Evolutionary conservation across 2,888 invertebrate genomes (phyloP).

Genomic region (Geophilus truncorum): DNA sequence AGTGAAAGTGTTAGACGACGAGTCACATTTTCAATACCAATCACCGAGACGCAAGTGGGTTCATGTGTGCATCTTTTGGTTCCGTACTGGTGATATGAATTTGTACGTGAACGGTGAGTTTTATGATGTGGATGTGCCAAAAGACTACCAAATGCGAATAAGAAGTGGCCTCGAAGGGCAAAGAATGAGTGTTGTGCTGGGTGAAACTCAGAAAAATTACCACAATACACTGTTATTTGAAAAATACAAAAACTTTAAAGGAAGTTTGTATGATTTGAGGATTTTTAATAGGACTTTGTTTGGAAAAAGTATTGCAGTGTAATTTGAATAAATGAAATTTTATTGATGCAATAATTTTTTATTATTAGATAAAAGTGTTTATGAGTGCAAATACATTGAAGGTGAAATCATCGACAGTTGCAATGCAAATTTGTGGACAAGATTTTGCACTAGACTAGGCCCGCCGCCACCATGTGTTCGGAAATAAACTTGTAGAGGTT

Average conservation of each 20-base stretch:
- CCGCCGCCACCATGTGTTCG: not conserved
- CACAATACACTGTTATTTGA: no score
- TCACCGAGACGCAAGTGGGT: not conserved
- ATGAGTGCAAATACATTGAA: not conserved
- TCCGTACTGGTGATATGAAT: not conserved
- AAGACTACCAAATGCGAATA: not conserved
- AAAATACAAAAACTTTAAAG: not conserved
- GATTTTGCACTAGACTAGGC: not conserved
- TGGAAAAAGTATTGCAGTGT: not conserved
- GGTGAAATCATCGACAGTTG: not conserved
- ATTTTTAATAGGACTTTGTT: not conserved
- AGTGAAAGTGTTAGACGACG: not conserved
- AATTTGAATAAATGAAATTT: not conserved
- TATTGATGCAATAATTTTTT: not conserved
- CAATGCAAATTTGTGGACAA: not conserved
- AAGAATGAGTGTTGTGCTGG: not conserved
- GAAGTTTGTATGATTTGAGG: not conserved
- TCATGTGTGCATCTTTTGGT: not conserved
- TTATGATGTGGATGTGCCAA: not conserved
- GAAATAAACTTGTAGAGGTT: not conserved
- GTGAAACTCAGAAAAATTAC: not conserved
- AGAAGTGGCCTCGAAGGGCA: not conserved
- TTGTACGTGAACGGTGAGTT: not conserved
- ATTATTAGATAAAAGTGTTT: not conserved
- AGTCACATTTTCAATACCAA: not conserved